Evolutionary conservation across 2,888 invertebrate species (phyloP).

Genomic region (Hartigia nigra): DNA sequence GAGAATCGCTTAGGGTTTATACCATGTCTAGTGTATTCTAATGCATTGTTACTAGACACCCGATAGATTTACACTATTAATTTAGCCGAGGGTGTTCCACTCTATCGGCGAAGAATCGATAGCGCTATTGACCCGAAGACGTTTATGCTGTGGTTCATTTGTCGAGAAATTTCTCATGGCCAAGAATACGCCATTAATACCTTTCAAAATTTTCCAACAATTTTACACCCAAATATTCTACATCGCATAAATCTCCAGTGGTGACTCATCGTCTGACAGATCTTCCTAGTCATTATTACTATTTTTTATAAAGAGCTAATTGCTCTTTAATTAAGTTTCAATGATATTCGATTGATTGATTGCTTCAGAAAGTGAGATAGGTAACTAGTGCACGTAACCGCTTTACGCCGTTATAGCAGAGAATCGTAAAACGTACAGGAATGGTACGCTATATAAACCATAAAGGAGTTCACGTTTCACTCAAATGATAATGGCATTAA

Average conservation of each 20-base stretch:
- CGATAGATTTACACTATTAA: slow-evolving; percentile 5
- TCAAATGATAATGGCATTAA: background rate
- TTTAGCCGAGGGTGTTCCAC: slow-evolving; percentile 1
- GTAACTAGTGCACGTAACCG: background rate
- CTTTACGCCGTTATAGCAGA: background rate
- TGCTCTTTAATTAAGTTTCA: background rate
- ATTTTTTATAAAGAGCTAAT: background rate
- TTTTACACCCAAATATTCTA: background rate
- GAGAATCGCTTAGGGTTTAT: background rate
- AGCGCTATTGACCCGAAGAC: background rate
- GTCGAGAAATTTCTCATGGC: background rate
- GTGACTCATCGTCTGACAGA: background rate
- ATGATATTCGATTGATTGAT: background rate
- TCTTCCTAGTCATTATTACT: background rate
- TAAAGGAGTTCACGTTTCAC: background rate
- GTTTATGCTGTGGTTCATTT: slow-evolving; percentile 4
- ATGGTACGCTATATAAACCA: background rate
- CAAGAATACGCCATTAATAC: background rate
- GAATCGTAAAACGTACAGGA: background rate
- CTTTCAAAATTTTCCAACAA: background rate
- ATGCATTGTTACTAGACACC: background rate
- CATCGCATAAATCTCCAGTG: background rate
- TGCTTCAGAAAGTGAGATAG: background rate
- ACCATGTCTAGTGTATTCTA: background rate
- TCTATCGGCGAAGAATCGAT: slow-evolving; percentile 5